Percentiles rank a stretch among this genome's conserved stretches.
Conservation (phyloP, 1,140 invertebrate genomes). For the Tenebrio molitor region DNA sequence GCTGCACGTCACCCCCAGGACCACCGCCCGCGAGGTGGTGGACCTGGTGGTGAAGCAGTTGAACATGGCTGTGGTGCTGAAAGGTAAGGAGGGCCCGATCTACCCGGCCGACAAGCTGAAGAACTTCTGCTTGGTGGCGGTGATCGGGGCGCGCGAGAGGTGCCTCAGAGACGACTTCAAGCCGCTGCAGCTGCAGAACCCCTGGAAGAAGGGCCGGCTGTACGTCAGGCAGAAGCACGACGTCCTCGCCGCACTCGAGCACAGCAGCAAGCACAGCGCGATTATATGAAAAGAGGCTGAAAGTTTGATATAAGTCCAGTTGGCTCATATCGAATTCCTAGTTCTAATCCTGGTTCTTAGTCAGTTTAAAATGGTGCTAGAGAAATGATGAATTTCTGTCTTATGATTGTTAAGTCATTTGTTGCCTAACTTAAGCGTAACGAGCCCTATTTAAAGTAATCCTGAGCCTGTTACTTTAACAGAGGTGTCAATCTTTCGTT, state of each 20-base stretch:
- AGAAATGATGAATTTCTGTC: constrained; percentile 7
- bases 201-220: constrained; percentile 93
- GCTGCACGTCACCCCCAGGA: constrained; percentile 90
- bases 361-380: constrained; percentile 13
- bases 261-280: constrained; percentile 81
- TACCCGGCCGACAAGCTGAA: constrained; percentile 84
- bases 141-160: constrained; percentile 91
- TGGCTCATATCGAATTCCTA: constrained; percentile 24
- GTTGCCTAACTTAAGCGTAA: constrained; percentile 8
- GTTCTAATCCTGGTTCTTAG: constrained; percentile 1
- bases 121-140: constrained; percentile 94
- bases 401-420: constrained; percentile 4
- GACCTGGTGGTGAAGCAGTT: constrained; percentile 94
- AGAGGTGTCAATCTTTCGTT: constrained; percentile 13
- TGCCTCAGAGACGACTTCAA: constrained; percentile 95
- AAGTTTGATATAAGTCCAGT: constrained; percentile 30
- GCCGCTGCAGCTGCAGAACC: constrained; percentile 92
- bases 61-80: constrained; percentile 91
- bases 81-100: constrained; percentile 87
- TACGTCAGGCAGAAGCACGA: constrained; percentile 93
- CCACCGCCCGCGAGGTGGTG: constrained; percentile 93
- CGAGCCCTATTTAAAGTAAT: constrained; percentile 7
- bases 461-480: constrained; percentile 11
- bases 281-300: constrained; percentile 67
- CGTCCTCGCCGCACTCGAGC: constrained; percentile 87